Base-by-base conservation (phyloP, 2,113 vertebrate species). In the Oryzias javanicus region DNA sequence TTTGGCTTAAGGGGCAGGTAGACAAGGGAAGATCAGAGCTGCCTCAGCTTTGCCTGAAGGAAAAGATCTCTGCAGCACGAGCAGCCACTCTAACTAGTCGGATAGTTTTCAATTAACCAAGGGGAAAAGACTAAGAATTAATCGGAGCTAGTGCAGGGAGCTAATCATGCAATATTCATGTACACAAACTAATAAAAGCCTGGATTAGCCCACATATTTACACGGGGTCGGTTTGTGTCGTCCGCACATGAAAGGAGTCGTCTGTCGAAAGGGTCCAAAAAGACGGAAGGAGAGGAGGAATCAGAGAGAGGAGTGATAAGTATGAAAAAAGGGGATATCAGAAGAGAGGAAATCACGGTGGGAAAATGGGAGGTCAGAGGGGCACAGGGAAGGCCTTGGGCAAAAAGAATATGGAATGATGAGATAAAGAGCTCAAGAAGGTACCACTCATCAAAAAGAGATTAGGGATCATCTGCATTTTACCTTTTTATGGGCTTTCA, bases 381-480 rank as follows among this genome's bases (percentile, higher is more conserved):
- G 70, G 86, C 78, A 69, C 20, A 14, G 55, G 49, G 46, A 72
- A 69, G 81, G 81, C 81, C 81, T 83, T 83, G 65, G 82, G 75
- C 17, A 14, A 61, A 83, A 77, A 57, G 49, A 60, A 89, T 88
- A 86, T 78, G 67, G 73, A 82, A 88, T 89, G 78, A 86, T 51
- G 53, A 79, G 85, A 88, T 87, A 86, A 88, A 76, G 61, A 62
- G 27, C 66, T 57, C 49, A 56, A 72, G 76, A 84, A 82, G 81
- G 84, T 64, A 20, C 41, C n/a, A 72, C 74, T 87, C 63, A 65
- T 83, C 81, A 81, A 79, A 84, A 86, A 78, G 81, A 86, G 87
- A 89, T 90, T 88, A 90, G 60, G 82, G 61, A 82, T 85, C 79
- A 83, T 89, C 85, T 90, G 87, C 88, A 90, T 90, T 86, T 89